phyloP scores from a whole-genome alignment of 2,888 invertebrate genomes.

The Monochamus alternatus region DNA sequence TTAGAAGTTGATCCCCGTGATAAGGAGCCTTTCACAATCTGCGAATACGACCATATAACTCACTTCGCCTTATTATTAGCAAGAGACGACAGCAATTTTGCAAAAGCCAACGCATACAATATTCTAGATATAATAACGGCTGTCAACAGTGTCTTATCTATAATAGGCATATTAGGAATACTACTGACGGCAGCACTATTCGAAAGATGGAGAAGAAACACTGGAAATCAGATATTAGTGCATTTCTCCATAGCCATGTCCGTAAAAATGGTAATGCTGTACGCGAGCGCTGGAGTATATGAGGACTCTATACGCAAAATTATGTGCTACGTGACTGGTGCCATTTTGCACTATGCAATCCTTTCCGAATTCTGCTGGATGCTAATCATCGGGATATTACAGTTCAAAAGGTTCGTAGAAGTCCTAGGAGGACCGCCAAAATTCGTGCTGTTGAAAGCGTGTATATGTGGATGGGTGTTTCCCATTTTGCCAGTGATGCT shows the following conservation, averaged over 20 bases:
- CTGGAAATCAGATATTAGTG: conserved; percentile 66
- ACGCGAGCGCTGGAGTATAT: conserved; percentile 54
- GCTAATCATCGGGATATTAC: conserved; percentile 80
- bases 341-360: conserved; percentile 79
- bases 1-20: conserved; percentile 67
- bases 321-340: conserved; percentile 73
- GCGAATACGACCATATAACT: conserved; percentile 74
- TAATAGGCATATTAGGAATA: conserved; percentile 72
- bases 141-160: conserved; percentile 73
- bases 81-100: conserved; percentile 64
- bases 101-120: conserved; percentile 56
- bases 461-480: conserved; percentile 78
- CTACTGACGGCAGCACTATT: conserved; percentile 74
- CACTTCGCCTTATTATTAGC: conserved; percentile 75
- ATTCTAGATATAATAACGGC: conserved; percentile 69
- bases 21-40: conserved; percentile 65
- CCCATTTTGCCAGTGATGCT: conserved; percentile 74
- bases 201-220: conserved; percentile 75
- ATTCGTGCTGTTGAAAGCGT: conserved; percentile 72
- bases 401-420: conserved; percentile 78
- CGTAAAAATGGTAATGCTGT: conserved; percentile 62
- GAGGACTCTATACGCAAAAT: conserved; percentile 72
- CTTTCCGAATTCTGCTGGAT: conserved; percentile 83
- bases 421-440: conserved; percentile 76
- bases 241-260: conserved; percentile 63